Evolutionary conservation across 2,888 invertebrate genomes (phyloP).

Genomic region (Synanthedon formicaeformis): DNA sequence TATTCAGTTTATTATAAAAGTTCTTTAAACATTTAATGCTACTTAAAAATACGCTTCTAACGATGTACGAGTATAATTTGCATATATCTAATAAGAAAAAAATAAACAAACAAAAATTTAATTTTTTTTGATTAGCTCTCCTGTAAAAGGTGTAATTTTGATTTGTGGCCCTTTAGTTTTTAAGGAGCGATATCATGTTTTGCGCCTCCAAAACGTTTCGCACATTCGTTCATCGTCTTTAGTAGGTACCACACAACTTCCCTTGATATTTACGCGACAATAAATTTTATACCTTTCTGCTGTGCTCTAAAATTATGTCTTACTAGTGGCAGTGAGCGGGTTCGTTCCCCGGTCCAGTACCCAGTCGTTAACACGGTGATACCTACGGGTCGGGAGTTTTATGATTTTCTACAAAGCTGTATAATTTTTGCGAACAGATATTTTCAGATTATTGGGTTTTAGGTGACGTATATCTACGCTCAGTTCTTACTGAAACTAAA

Average conservation of each 20-base stretch:
- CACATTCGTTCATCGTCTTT: background rate
- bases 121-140: too few species aligned
- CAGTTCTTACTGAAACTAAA: too few species aligned
- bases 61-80: too few species aligned
- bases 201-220: background rate
- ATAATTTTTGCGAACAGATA: background rate
- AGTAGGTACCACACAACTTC: background rate
- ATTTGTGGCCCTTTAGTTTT: too few species aligned
- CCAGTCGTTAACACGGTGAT: conserved; percentile 1
- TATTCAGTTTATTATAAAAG: too few species aligned
- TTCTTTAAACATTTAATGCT: too few species aligned
- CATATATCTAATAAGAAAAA: too few species aligned
- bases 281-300: conserved; percentile 2
- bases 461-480: background rate
- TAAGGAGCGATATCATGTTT: too few species aligned
- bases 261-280: conserved; percentile 2
- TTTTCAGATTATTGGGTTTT: background rate
- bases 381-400: background rate
- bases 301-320: conserved; percentile 2
- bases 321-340: conserved; percentile 1
- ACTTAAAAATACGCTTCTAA: too few species aligned
- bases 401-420: background rate
- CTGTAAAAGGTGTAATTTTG: too few species aligned
- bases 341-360: background rate
- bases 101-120: too few species aligned